A percentile compares a stretch with the other conserved stretches of the same genome.
Evolutionary conservation across 2,888 invertebrate species (phyloP).

Genomic region (Chymomyza procnemis): DNA sequence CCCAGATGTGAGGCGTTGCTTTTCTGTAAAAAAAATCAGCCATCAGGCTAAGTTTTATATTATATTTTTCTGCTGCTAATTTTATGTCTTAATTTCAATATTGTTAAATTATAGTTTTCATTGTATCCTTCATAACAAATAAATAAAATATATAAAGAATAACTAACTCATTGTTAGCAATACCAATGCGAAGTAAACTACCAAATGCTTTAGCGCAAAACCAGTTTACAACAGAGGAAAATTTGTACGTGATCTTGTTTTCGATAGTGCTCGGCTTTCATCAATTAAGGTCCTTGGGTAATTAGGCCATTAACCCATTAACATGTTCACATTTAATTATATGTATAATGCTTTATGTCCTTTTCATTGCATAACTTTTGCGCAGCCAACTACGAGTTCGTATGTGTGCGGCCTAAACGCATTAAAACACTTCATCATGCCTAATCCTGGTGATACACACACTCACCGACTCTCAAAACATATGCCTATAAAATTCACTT

Average conservation of each 20-base stretch:
- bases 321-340: not conserved
- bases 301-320: not conserved
- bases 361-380: slow-evolving; percentile 46
- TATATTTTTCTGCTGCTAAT: no score
- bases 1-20: no score
- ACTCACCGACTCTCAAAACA: slow-evolving; percentile 55
- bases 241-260: not conserved
- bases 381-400: slow-evolving; percentile 14
- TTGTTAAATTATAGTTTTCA: no score
- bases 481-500: slow-evolving; percentile 67
- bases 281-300: not conserved
- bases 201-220: not conserved
- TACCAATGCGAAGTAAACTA: not conserved
- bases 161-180: no score
- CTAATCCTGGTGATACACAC: slow-evolving; percentile 73
- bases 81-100: no score
- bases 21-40: no score
- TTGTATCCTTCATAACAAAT: no score
- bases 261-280: not conserved
- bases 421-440: slow-evolving; percentile 72
- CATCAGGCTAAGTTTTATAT: no score
- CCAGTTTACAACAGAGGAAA: not conserved
- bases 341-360: slow-evolving; percentile 8
- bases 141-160: no score
- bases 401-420: slow-evolving; percentile 61